Evolutionary conservation across 2,888 invertebrate species (phyloP).

Genomic region (Tuta absoluta): DNA sequence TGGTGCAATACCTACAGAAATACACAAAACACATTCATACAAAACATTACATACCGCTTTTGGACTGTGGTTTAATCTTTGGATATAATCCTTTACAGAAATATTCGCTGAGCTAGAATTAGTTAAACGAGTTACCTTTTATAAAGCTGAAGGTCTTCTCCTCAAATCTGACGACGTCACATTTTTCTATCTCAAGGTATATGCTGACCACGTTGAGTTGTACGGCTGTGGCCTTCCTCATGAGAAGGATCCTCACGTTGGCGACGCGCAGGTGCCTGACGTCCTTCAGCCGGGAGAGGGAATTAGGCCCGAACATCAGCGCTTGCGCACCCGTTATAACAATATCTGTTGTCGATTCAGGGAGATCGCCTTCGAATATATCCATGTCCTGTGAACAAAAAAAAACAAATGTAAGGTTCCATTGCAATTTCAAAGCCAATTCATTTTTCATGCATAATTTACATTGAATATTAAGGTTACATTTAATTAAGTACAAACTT

Average conservation of each 20-base stretch:
- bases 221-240: slow-evolving; percentile 82
- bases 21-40: no score
- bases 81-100: not conserved
- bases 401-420: not conserved
- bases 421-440: no score
- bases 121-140: slow-evolving; percentile 61
- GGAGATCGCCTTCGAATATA: slow-evolving; percentile 77
- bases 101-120: not conserved
- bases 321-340: slow-evolving; percentile 79
- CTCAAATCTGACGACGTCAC: slow-evolving; percentile 82
- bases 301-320: slow-evolving; percentile 78
- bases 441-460: no score
- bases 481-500: no score
- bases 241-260: slow-evolving; percentile 74
- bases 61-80: no score
- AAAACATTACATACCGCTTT: no score
- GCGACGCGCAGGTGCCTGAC: slow-evolving; percentile 79
- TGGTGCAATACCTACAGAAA: no score
- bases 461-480: no score
- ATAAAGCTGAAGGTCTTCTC: slow-evolving; percentile 83
- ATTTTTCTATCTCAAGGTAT: slow-evolving; percentile 81
- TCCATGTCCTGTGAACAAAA: slow-evolving; percentile 70
- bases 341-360: slow-evolving; percentile 81
- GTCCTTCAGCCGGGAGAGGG: slow-evolving; percentile 79
- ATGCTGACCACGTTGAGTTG: slow-evolving; percentile 82